Evolutionary conservation across 1,140 invertebrate species (phyloP), one percentile per base, ranked within the genome.

Genomic region (Grapholita molesta): DNA sequence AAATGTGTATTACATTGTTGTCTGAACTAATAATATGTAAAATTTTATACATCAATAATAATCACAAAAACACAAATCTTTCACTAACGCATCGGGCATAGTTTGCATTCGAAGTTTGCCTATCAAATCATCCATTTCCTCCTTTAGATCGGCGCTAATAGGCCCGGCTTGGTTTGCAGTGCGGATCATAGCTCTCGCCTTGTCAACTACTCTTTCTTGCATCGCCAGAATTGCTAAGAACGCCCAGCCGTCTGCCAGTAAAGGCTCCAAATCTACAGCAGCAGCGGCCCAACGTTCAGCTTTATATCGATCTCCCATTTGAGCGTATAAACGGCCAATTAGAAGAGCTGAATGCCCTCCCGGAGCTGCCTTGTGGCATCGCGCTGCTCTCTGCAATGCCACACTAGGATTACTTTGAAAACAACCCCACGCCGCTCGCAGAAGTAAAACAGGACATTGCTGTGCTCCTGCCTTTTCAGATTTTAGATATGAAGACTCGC

Each of bases 211-310:
- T 68, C 74, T 77, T 38, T 86, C 76, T 23, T 75, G 70, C 77
- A 88, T 80, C 12, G 86, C 88, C 33, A 89, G 68, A 18, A 86
- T 53, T 24, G 84, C 82, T 69, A 91, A 71, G 61, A 86, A 70
- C 12, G 87, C 87, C 89, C 89, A 91, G 9, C 80, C 89, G 68
- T 91, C 86, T 23, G 88, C 77, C 12, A 90, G 71, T 12, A 81
- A 66, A 1, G 88, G 86, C 66, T 91, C 89, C 18, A 70, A 68
- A 9, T 88, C 84, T 3, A 91, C 86, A 24, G 89, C 84, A 21
- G 66, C 79, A 5, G 87, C 75, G 6, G 80, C 78, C 89, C 89
- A 91, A n/a, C 85, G 79, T 35, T 86, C 82, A 18, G 86, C 83
- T 32, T 84, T 69, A 12, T 61, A 42, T 18, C 81, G 70, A 30